Conservation (phyloP, 2,797 vertebrate species). For the Pseudotriccus pelzelni region DNA sequence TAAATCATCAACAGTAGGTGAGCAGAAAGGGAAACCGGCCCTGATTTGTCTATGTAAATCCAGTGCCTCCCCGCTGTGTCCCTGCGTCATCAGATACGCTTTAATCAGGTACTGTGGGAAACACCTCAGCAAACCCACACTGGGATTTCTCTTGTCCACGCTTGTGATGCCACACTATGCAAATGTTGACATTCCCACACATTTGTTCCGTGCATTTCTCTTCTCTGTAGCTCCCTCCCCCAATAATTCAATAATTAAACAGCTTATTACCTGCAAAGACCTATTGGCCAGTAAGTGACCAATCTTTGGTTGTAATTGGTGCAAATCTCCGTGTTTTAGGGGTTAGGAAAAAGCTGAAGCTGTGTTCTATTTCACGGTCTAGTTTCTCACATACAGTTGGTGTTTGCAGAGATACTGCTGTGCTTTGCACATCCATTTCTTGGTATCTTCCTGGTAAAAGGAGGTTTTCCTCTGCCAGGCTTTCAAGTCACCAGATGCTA, state of each 20-base stretch:
- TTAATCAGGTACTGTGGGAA: slow-evolving; percentile 37
- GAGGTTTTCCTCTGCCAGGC: background rate
- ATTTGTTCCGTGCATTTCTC: background rate
- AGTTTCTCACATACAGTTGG: background rate
- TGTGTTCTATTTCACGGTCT: background rate
- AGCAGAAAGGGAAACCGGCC: background rate
- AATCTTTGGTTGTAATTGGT: background rate
- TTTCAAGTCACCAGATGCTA: background rate
- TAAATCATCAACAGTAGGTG: background rate
- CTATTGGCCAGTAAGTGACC: background rate
- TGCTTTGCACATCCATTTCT: background rate
- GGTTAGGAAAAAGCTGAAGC: background rate
- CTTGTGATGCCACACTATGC: background rate
- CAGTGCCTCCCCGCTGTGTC: background rate
- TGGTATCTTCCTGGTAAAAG: background rate
- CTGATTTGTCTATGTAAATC: background rate
- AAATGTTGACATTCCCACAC: background rate
- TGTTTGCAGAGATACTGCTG: background rate
- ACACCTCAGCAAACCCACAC: background rate
- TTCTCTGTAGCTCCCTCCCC: background rate
- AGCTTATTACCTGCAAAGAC: background rate
- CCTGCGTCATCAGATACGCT: background rate
- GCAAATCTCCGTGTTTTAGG: background rate
- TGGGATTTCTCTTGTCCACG: background rate
- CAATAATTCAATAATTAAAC: background rate